Conservation (phyloP, 1,140 invertebrate species). For the Neoseiulus cucumeris region DNA sequence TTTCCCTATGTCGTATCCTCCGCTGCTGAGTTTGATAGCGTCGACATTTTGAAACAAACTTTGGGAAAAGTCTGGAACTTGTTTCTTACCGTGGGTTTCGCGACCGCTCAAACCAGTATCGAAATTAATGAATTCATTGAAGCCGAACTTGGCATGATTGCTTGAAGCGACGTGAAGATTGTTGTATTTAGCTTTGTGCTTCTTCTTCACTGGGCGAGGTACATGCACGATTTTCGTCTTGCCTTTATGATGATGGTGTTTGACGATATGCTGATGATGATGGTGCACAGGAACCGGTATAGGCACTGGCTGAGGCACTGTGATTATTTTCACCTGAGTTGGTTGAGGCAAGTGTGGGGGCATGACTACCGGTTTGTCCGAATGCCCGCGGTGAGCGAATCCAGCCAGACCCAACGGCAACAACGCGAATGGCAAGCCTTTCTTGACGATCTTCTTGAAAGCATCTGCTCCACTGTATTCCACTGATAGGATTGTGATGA, state of each 20-base stretch:
- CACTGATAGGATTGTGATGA: neutral
- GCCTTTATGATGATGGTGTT: neutral
- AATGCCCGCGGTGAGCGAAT: neutral
- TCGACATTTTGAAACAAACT: too few relatives aligned
- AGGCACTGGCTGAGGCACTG: neutral
- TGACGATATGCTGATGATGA: neutral
- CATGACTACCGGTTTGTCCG: neutral
- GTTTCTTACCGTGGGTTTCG: too few relatives aligned
- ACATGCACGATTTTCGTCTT: constrained; percentile 5
- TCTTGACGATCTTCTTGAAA: neutral
- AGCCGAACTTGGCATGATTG: too few relatives aligned
- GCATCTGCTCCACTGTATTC: neutral
- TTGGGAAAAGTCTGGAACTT: too few relatives aligned
- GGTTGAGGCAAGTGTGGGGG: neutral
- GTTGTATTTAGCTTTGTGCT: neutral
- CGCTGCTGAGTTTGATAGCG: too few relatives aligned
- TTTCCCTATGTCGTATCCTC: too few relatives aligned
- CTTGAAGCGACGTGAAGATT: too few relatives aligned
- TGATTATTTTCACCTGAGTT: neutral
- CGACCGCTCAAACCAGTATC: too few relatives aligned
- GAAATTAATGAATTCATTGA: too few relatives aligned
- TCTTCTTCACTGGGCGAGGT: neutral
- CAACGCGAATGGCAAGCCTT: neutral
- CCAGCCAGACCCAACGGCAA: neutral
- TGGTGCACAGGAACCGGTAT: neutral